A percentile compares a stretch with the other conserved stretches of the same genome.
Conservation (phyloP, 2,797 vertebrate genomes). For the Centroberyx gerrardi region DNA sequence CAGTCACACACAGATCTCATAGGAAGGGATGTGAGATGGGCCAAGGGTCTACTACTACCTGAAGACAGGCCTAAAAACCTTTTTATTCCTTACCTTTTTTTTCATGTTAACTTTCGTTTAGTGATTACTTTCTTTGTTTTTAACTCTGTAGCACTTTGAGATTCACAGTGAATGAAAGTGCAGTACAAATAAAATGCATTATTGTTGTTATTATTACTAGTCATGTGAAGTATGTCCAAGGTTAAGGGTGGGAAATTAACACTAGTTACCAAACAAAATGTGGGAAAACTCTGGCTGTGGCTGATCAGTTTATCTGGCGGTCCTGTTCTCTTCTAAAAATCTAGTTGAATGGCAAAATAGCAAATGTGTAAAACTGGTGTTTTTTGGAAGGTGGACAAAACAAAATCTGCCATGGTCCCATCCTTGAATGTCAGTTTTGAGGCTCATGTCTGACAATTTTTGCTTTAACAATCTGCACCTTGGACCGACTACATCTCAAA, state of each 20-base stretch:
- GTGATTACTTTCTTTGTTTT: too few species aligned
- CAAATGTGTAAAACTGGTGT: not conserved
- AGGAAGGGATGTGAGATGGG: constrained; percentile 35
- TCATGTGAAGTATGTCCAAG: not conserved
- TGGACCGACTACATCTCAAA: not conserved
- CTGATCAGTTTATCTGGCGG: not conserved
- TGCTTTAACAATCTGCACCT: not conserved
- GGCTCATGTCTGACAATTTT: not conserved
- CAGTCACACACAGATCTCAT: constrained; percentile 78
- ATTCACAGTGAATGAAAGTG: too few species aligned
- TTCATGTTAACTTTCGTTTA: too few species aligned
- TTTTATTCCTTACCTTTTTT: too few species aligned
- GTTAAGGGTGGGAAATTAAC: constrained; percentile 5
- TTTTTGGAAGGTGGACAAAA: not conserved
- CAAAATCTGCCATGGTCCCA: too few species aligned
- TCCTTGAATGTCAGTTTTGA: not conserved
- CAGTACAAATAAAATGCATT: too few species aligned
- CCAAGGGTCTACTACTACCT: not conserved
- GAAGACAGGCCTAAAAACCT: too few species aligned
- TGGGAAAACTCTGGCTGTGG: not conserved
- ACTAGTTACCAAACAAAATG: constrained; percentile 1
- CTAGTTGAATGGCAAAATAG: not conserved
- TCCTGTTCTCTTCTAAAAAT: not conserved
- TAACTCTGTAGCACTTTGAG: too few species aligned
- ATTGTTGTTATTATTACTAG: not conserved